phyloP scores from a whole-genome alignment of 2,888 invertebrate genomes.

The Drosophila stalkeri region DNA sequence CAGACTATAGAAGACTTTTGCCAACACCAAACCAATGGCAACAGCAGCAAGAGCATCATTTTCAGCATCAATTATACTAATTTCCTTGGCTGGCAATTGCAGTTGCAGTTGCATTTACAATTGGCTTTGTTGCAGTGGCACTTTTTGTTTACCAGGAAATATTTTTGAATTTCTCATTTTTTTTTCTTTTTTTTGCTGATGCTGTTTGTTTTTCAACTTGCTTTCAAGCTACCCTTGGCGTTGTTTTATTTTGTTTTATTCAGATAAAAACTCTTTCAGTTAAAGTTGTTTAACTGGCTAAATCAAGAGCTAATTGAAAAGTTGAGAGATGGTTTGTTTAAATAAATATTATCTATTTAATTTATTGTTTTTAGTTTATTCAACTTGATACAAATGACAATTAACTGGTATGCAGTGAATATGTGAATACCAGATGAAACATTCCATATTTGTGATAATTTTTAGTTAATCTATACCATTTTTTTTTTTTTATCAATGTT shows the following conservation, averaged over 20 bases:
- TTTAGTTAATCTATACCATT: too few species aligned
- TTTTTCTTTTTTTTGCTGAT: conserved; percentile 12
- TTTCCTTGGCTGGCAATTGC: conserved; percentile 31
- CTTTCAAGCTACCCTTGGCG: conserved; percentile 37
- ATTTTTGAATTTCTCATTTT: conserved; percentile 18
- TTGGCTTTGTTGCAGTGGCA: conserved; percentile 14
- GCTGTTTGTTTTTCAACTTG: conserved; percentile 44
- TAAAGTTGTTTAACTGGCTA: conserved; percentile 20
- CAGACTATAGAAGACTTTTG: conserved; percentile 4
- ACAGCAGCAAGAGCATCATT: conserved; percentile 45
- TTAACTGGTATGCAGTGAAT: neutral
- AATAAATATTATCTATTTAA: neutral
- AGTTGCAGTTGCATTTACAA: conserved; percentile 1
- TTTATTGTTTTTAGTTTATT: neutral
- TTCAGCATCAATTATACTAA: conserved; percentile 68
- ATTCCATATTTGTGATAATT: too few species aligned
- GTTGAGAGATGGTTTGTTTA: conserved; percentile 31
- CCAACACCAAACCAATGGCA: conserved; percentile 31
- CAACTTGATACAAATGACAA: neutral
- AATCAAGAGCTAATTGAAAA: conserved; percentile 7
- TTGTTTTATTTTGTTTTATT: conserved; percentile 34
- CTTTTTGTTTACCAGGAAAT: conserved; percentile 61
- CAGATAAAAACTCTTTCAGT: conserved; percentile 44
- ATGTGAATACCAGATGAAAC: too few species aligned
- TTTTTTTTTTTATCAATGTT: too few species aligned